Conservation (phyloP, 2,797 vertebrate genomes). For the Carduelis carduelis region DNA sequence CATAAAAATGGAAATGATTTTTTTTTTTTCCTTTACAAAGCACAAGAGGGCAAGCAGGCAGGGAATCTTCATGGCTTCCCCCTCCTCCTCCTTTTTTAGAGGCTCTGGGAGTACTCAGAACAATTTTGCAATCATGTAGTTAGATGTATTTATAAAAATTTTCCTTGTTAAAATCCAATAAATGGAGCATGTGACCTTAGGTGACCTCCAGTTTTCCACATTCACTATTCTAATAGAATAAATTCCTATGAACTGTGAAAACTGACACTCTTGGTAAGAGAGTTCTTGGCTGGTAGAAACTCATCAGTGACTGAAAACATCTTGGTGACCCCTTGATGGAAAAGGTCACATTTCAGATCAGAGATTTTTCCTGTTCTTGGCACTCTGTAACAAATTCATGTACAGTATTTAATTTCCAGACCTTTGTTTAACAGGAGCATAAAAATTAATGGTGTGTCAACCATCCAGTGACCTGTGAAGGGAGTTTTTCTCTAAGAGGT, state of each 20-base stretch:
- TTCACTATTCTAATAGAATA: not conserved
- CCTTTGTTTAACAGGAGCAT: conserved; percentile 45
- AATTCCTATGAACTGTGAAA: conserved; percentile 4
- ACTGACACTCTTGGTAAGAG: not conserved
- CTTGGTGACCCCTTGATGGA: not conserved
- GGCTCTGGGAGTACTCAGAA: not conserved
- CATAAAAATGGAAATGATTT: not conserved
- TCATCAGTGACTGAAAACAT: conserved; percentile 23
- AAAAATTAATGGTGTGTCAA: conserved; percentile 58
- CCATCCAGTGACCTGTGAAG: conserved; percentile 35
- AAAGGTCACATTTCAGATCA: conserved; percentile 34
- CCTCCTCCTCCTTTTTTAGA: not conserved
- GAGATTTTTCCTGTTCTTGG: conserved; percentile 26
- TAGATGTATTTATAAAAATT: conserved; percentile 12
- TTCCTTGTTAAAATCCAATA: conserved; percentile 45
- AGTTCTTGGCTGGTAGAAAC: not conserved
- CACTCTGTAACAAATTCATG: conserved; percentile 29
- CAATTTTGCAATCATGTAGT: conserved; percentile 26
- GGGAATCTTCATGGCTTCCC: not conserved
- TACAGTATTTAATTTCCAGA: conserved; percentile 40
- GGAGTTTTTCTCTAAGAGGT: conserved; percentile 10
- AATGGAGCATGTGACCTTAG: not conserved
- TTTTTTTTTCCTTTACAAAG: not conserved
- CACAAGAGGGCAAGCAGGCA: not conserved
- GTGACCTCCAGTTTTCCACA: conserved; percentile 23